Conservation (phyloP, 2,113 vertebrate species). For the Egretta garzetta region DNA sequence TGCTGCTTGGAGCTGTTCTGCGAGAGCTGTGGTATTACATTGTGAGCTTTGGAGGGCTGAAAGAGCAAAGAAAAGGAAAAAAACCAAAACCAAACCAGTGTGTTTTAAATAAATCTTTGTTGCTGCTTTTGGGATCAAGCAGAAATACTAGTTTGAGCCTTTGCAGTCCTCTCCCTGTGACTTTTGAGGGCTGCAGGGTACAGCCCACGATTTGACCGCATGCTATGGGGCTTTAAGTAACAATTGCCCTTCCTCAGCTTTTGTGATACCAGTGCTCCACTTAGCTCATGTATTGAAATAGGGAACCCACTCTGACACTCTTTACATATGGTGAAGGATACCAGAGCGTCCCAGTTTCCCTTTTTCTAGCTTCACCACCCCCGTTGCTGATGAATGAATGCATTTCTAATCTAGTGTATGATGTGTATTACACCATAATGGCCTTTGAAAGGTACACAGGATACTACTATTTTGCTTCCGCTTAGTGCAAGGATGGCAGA, state of each 20-base stretch:
- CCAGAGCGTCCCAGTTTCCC: background rate
- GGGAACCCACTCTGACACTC: background rate
- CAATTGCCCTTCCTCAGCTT: background rate
- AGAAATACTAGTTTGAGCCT: background rate
- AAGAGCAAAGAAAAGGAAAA: background rate
- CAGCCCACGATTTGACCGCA: background rate
- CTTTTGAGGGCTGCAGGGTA: background rate
- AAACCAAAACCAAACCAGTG: rapidly evolving
- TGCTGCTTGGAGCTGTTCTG: background rate
- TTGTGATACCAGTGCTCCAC: rapidly evolving
- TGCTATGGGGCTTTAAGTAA: background rate
- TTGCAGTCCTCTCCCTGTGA: background rate
- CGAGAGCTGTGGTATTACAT: background rate
- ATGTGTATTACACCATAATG: background rate
- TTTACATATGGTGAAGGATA: background rate
- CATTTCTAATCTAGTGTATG: background rate
- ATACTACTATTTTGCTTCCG: background rate
- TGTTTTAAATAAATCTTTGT: background rate
- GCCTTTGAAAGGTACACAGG: background rate
- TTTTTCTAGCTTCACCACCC: background rate
- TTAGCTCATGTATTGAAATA: background rate
- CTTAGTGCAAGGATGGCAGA: background rate
- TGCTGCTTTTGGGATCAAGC: background rate
- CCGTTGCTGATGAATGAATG: background rate
- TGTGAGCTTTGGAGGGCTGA: background rate